phyloP scores from a whole-genome alignment of 2,113 vertebrate species.

The Halcyon senegalensis region DNA sequence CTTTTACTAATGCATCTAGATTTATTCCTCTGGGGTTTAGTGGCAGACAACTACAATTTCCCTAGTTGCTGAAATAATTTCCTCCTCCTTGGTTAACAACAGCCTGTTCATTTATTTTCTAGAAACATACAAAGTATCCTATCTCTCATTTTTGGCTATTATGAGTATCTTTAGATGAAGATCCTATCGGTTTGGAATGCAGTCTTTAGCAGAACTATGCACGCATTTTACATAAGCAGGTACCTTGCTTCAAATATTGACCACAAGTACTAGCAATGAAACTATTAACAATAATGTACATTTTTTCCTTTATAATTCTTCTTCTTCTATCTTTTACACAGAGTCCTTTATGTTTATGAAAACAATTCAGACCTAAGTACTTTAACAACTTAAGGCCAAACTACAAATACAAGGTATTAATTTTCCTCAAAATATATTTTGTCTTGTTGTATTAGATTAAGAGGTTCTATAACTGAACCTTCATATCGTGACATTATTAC shows the following conservation, averaged over 20 bases:
- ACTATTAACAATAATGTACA: background rate
- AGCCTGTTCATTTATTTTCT: background rate
- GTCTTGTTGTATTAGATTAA: background rate
- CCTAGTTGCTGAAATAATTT: background rate
- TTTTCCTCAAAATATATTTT: background rate
- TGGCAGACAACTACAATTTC: background rate
- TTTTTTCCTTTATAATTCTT: background rate
- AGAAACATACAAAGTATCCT: background rate
- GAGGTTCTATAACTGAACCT: background rate
- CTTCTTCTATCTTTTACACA: background rate
- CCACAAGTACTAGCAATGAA: background rate
- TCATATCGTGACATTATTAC: background rate
- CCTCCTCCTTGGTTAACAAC: background rate
- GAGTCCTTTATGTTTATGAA: background rate
- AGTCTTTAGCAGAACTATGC: background rate
- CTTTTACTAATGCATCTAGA: background rate
- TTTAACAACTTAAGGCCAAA: background rate
- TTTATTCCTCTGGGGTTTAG: background rate
- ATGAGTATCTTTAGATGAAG: background rate
- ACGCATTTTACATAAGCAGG: background rate
- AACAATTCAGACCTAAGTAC: background rate
- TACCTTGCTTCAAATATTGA: background rate
- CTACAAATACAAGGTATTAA: background rate
- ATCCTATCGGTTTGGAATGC: background rate
- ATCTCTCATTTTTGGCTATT: background rate